Base-by-base conservation (phyloP, 2,888 invertebrate genomes). In the Apamea crenata region DNA sequence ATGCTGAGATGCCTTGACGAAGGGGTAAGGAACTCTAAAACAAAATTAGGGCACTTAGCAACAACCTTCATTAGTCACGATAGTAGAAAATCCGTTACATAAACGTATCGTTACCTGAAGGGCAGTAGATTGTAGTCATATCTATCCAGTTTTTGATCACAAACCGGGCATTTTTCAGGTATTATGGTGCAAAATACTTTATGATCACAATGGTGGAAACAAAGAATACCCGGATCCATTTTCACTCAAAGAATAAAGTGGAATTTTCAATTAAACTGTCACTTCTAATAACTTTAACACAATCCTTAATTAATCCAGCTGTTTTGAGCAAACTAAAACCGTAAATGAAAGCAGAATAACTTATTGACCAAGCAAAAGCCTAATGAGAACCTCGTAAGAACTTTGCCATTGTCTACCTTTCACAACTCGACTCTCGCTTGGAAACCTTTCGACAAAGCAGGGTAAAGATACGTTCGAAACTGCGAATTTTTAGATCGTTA, bases 121-220 rank as follows among this genome's bases (percentile, higher is more conserved):
- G 99, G 99, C 91, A 98, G 97, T 79, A 98, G 97, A 87, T 98
- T 97, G 91, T 98, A 97, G 94, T 98, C 97, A 87, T 97, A 97
- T 94, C 96, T 95, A 90, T 97, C 96, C 63, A 97, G 91, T 90
- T 94, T 95, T 87, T 97, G 97, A 87, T 97, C 97, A 95, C 99
- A 99, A 89, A 98, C 97, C 78, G 99, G 99, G 94, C 99, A 99
- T 88, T 96, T 95, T 91, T 97, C 97, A 71, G 99, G 99, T 92
- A 99, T 97, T 88, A 97, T 96, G 91, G 98, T 98, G 94, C 99
- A 99, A 96, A 99, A 99, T 89, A 99, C 98, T 96, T 98, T 98
- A 86, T 98, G 97, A 80, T 97, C 97, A 95, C 99, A 99, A 96
- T 99, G 99, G 97, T 99, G 98, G 96, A 99, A 99, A 97, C 99